Evolutionary conservation across 2,888 invertebrate genomes (phyloP).

Genomic region (Noctua janthina): DNA sequence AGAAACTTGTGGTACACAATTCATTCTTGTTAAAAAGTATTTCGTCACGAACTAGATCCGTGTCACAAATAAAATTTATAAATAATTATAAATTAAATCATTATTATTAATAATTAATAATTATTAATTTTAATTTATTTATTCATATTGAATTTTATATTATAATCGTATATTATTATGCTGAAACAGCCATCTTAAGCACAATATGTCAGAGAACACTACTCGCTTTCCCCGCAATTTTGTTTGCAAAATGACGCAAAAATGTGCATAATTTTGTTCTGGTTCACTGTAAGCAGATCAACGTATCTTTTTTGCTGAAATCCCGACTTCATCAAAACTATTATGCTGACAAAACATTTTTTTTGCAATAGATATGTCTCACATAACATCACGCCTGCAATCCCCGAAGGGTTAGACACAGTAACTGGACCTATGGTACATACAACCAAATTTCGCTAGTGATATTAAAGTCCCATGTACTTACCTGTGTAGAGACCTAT

Average conservation of each 20-base stretch:
- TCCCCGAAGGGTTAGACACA: background rate
- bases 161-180: background rate
- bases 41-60: too few relatives aligned
- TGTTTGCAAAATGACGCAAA: background rate
- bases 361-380: background rate
- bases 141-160: background rate
- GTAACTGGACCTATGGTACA: background rate
- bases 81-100: too few relatives aligned
- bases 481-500: background rate
- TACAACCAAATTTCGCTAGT: background rate
- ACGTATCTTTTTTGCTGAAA: background rate
- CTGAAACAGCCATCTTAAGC: background rate
- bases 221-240: background rate
- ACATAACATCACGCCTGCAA: background rate
- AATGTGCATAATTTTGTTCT: background rate
- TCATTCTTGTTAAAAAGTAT: background rate
- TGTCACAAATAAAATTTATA: too few relatives aligned
- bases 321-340: background rate
- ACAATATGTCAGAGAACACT: background rate
- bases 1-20: background rate
- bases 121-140: too few relatives aligned
- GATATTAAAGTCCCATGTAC: background rate
- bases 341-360: background rate
- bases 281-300: background rate
- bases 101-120: too few relatives aligned